Percentiles rank a stretch among this genome's conserved stretches.
These are phyloP conservation scores for Oreochromis grahami DNA, from an alignment of 2,797 vertebrate genomes.

Conservation along the genomic window DNA sequence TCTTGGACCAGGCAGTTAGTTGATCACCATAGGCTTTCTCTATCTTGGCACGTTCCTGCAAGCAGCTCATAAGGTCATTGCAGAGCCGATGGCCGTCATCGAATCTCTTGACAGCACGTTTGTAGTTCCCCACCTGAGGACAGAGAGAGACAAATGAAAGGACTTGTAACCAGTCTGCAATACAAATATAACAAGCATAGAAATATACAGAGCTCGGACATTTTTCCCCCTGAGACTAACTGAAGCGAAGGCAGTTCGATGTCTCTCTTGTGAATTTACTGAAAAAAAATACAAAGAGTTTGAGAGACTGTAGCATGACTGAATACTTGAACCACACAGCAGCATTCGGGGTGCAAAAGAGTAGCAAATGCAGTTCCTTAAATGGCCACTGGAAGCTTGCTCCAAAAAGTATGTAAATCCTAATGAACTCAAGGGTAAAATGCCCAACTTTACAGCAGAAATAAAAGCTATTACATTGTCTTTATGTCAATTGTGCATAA, in stretches of 20 bases:
- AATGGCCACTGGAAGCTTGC: neutral
- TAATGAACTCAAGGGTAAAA: neutral
- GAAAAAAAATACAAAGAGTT: neutral
- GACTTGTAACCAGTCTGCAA: neutral
- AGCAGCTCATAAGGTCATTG: conserved; percentile 95
- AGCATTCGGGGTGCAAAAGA: neutral
- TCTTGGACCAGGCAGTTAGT: conserved; percentile 93
- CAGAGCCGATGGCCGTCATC: conserved; percentile 95
- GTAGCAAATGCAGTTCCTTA: neutral
- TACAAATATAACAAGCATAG: neutral
- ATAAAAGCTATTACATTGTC: neutral
- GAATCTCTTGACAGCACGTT: conserved; percentile 92
- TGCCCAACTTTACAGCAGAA: neutral
- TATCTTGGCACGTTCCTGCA: conserved; percentile 96
- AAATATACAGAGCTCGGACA: neutral
- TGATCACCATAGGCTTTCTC: conserved; percentile 95
- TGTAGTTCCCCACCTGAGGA: conserved; percentile 94
- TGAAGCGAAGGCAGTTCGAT: neutral
- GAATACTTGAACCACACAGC: neutral
- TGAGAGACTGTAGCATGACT: neutral
- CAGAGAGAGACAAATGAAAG: neutral
- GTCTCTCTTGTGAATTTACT: neutral
- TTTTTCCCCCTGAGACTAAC: neutral
- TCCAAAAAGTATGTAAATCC: neutral
- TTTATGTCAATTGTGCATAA: neutral